A percentile compares a stretch with the other conserved stretches of the same genome.
These are phyloP conservation scores for Heliothis virescens DNA, from an alignment of 1,140 invertebrate genomes.

Conservation along the genomic window DNA sequence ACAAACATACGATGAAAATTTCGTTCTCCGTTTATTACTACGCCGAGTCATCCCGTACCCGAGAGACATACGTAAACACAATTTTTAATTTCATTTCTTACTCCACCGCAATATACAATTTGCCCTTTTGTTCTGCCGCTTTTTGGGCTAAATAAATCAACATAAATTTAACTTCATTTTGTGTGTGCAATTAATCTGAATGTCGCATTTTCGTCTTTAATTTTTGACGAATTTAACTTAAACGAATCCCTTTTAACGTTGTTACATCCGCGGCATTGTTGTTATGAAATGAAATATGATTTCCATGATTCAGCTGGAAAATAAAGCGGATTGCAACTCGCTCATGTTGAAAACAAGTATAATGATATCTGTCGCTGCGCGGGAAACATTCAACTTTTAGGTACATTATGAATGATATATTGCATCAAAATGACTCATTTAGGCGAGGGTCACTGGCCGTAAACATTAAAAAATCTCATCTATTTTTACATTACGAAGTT, in stretches of 20 bases:
- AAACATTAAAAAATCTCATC: constrained; percentile 9
- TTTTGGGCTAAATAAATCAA: constrained; percentile 9
- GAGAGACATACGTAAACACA: not conserved
- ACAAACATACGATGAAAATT: too few relatives aligned
- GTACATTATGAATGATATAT: not conserved
- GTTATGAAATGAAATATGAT: constrained; percentile 44
- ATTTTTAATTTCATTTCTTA: not conserved
- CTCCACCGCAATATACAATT: not conserved
- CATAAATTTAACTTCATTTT: constrained; percentile 10
- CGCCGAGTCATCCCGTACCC: not conserved
- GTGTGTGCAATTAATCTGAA: constrained; percentile 1
- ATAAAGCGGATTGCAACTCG: constrained; percentile 43
- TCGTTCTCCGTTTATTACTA: not conserved
- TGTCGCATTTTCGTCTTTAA: constrained; percentile 25
- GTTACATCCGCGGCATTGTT: constrained; percentile 23
- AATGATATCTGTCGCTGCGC: constrained; percentile 3
- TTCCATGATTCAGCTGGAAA: constrained; percentile 40
- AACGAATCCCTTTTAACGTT: constrained; percentile 27
- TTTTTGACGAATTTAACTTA: constrained; percentile 22
- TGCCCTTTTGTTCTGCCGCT: not conserved
- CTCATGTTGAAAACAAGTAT: constrained; percentile 43
- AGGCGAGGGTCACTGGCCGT: not conserved
- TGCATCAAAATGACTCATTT: not conserved
- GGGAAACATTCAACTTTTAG: not conserved
- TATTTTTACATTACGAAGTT: constrained; percentile 24